Conservation (phyloP, 2,113 vertebrate genomes). For the Anoura caudifer region DNA sequence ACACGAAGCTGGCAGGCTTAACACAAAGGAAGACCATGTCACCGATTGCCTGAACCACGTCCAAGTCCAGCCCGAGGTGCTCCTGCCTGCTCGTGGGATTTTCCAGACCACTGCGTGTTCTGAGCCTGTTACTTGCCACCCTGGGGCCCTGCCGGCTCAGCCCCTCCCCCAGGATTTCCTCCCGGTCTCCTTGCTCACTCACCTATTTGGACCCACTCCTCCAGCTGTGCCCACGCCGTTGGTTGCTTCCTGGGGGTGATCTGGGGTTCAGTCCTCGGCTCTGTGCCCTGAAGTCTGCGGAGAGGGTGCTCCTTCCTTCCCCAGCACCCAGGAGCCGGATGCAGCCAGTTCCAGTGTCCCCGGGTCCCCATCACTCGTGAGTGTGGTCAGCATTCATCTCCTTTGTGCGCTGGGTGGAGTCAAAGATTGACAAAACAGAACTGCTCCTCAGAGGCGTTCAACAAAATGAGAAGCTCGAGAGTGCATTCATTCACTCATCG, state of each 20-base stretch:
- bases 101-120: neutral
- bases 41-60: neutral
- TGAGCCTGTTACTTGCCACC: neutral
- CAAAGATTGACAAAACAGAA: neutral
- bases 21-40: neutral
- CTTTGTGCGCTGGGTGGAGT: neutral
- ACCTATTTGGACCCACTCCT: neutral
- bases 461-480: neutral
- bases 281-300: neutral
- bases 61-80: neutral
- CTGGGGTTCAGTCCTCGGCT: neutral
- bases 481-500: neutral
- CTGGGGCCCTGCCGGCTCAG: too few relatives aligned
- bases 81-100: neutral
- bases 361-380: neutral
- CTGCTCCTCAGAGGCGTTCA: neutral
- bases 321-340: neutral
- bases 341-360: too few relatives aligned
- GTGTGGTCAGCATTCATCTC: neutral
- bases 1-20: neutral
- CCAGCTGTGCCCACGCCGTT: neutral
- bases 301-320: neutral
- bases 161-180: neutral
- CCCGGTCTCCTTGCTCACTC: neutral
- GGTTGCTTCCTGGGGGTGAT: neutral